Base-by-base conservation (phyloP, 1,140 invertebrate genomes). In the Pissodes strobi region DNA sequence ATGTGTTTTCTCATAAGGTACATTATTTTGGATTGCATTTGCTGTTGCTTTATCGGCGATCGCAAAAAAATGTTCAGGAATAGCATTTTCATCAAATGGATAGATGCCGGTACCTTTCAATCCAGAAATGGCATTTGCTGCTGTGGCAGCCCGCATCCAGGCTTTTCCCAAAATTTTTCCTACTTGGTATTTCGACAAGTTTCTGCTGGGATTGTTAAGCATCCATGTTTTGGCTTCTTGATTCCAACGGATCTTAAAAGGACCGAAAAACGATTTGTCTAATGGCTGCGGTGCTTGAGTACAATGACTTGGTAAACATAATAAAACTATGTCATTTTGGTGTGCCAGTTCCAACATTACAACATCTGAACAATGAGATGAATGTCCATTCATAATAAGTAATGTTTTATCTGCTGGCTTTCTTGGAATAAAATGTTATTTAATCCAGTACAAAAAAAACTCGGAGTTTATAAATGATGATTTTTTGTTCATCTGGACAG, bases 241-340 rank as follows among this genome's bases (percentile, higher is more conserved):
- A 34, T 58, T 34, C 37, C 58, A 74, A 53, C 69, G 63, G 17
- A 39, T 39, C 66, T 76, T 75, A 17, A 76, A 61, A 25, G 68
- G 53, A 49, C 66, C 68, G 59, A 78, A 77, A 45, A 78, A 57
- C 2, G 38, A 46, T 37, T 67, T 43, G 56, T 77, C 74, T 23
- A 77, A 55, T 6, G 74, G 75, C 52, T 78, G 74, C 6, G 77
- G 57, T 52, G 64, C 69, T 55, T 76, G 72, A 0, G 72, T 69
- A 15, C 67, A 72, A 48, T 78, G 74, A 37, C 69, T 72, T 19
- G 72, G 75, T 18, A 75, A 51, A 46, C 66, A 46, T 15, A 79
- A 46, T n/a, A 79, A 61, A 57, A 69, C 67, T 10, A 78, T 64
- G 38, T 73, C 56, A 70, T 79, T 76, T 15, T 70, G 27, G 9